Evolutionary conservation across 1,140 invertebrate species (phyloP).

Genomic region (Drosophila pruinosa): DNA sequence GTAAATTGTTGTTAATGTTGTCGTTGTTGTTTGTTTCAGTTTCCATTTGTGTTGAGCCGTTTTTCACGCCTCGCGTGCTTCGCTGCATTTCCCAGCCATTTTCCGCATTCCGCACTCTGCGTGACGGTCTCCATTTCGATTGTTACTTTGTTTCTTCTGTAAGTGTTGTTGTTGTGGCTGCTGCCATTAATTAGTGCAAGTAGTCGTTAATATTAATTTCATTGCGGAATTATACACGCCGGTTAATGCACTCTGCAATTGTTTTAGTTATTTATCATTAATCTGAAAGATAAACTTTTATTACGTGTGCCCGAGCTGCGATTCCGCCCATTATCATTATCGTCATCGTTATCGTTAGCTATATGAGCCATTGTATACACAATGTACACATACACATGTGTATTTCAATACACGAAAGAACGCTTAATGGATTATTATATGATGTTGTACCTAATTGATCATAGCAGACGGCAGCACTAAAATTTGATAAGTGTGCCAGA

Average conservation of each 20-base stretch:
- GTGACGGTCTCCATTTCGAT: conserved; percentile 55
- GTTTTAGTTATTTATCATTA: conserved; percentile 37
- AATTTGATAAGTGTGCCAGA: not conserved
- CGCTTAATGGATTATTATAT: conserved; percentile 22
- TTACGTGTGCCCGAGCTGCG: conserved; percentile 31
- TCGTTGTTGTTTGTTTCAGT: conserved; percentile 12
- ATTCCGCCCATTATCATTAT: conserved; percentile 39
- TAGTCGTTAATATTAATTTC: conserved; percentile 73
- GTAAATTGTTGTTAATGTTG: conserved; percentile 36
- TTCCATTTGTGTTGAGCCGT: conserved; percentile 16
- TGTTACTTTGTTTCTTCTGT: conserved; percentile 18
- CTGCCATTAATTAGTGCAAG: conserved; percentile 56
- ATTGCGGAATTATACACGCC: conserved; percentile 67
- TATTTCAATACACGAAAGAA: not conserved
- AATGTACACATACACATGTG: not conserved
- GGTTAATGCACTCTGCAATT: conserved; percentile 64
- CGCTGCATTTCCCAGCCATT: conserved; percentile 46
- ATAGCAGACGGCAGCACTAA: not conserved
- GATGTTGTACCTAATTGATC: not conserved
- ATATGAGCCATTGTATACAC: conserved; percentile 10
- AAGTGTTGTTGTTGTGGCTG: conserved; percentile 23
- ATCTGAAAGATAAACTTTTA: conserved; percentile 38
- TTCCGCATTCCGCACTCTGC: conserved; percentile 59
- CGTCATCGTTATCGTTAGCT: conserved; percentile 24
- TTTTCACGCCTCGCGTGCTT: conserved; percentile 51